phyloP scores from a whole-genome alignment of 30 jellyfish, hydroid and myxozoan genomes.

The Turritopsis rubra region DNA sequence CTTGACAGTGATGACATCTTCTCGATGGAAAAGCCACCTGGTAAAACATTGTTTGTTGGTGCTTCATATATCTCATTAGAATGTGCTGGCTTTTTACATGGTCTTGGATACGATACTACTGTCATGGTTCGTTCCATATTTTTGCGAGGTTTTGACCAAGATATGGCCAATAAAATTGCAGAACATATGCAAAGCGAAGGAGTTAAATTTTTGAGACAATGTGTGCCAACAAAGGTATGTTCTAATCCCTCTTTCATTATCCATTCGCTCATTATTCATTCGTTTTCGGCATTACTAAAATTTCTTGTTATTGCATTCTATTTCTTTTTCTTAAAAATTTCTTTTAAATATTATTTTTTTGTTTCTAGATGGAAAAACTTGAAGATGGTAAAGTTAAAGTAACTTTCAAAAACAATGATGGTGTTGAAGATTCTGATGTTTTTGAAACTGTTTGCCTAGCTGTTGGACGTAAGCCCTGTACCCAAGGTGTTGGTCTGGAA shows the following conservation, averaged over 20 bases:
- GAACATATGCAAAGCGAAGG: conserved; percentile 70
- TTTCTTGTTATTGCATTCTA: too few relatives aligned
- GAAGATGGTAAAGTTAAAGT: conserved; percentile 65
- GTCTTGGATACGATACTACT: conserved; percentile 87
- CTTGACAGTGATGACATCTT: conserved; percentile 73
- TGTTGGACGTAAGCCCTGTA: conserved; percentile 77
- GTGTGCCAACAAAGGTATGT: conserved; percentile 61
- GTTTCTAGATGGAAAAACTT: conserved; percentile 54
- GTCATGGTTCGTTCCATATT: conserved; percentile 92
- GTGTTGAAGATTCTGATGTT: conserved; percentile 51
- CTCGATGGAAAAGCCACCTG: conserved; percentile 80
- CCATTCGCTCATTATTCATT: background rate
- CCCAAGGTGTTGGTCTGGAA: conserved; percentile 82
- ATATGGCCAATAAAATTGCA: conserved; percentile 82
- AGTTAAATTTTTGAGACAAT: conserved; percentile 42
- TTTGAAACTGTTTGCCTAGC: conserved; percentile 77
- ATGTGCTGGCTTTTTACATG: conserved; percentile 90
- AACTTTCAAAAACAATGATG: conserved; percentile 57
- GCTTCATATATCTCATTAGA: conserved; percentile 91
- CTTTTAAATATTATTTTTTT: background rate
- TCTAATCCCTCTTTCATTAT: background rate
- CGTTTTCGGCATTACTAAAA: too few relatives aligned
- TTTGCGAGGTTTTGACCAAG: conserved; percentile 93
- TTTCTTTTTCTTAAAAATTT: too few relatives aligned
- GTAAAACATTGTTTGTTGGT: conserved; percentile 77